Base-by-base conservation (phyloP, 2,797 vertebrate species). In the Furcifer pardalis region DNA sequence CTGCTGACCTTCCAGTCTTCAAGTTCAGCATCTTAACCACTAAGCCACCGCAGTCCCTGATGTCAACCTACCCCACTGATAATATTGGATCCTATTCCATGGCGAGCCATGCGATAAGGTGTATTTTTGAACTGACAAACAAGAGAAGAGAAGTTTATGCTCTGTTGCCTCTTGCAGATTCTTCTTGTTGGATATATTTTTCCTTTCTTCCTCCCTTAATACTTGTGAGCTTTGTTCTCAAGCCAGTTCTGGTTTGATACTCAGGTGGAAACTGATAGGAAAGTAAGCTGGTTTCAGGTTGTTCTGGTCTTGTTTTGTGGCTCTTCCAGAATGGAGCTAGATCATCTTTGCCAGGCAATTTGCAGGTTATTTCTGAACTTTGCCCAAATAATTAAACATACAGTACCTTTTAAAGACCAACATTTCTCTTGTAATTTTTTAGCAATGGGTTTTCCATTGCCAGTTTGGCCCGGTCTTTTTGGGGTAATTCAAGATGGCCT, bases 131-230 rank as follows among this genome's bases (percentile, higher is more conserved):
- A 85, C 88, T 88, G 91, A 88, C 91, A 89, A 90, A 89, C 91
- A 90, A 8, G 3, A 91, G 91, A 91, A 92, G 89, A 91, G 83
- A 92, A 85, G 92, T 92, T 87, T 86, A 90, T 90, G 89, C 7
- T 83, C 90, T 89, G 87, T 84, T 71, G 82, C 90, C 89, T 91
- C 37, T 46, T 62, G 65, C 66, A 30, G 30, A 44, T 40, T 77
- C 30, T 23, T 21, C 79, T 44, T 60, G 81, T 90, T 91, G 92
- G 88, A 90, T 92, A 89, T 91, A 87, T 90, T 88, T 32, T 75
- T 7, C n/a, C 17, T 59, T 23, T 27, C 21, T 46, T 4, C 60
- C n/a, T 81, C 71, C 69, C 0, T 49, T 85, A 91, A 89, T 92
- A 74, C 86, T 88, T 84, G n/a, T 82, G 69, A 80, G 86, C 83